Conservation (phyloP, 1,140 invertebrate species). For the Choristoneura fumiferana region DNA sequence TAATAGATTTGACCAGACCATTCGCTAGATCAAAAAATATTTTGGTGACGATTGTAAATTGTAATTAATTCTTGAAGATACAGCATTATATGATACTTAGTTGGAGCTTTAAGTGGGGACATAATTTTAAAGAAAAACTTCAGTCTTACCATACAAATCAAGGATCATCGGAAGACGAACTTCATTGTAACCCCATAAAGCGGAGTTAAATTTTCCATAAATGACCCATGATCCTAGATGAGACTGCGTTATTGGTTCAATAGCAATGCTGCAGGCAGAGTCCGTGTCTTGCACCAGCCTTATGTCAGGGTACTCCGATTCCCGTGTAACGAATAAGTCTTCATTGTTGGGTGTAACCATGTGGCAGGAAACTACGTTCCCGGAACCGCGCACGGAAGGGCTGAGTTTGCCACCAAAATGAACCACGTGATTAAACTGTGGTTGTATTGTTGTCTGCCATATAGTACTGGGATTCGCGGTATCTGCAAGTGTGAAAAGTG, state of each 20-base stretch:
- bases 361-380: constrained; percentile 24
- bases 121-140: not conserved
- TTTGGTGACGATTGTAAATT: too few species aligned
- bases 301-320: constrained; percentile 28
- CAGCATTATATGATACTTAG: too few species aligned
- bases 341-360: constrained; percentile 34
- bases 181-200: constrained; percentile 13
- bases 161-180: constrained; percentile 26
- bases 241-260: constrained; percentile 21
- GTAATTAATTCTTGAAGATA: too few species aligned
- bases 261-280: constrained; percentile 21
- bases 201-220: constrained; percentile 24
- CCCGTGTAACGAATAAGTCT: constrained; percentile 27
- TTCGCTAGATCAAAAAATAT: too few species aligned
- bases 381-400: constrained; percentile 13
- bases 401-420: constrained; percentile 21
- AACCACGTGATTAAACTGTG: constrained; percentile 22
- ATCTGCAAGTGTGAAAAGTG: not conserved
- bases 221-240: constrained; percentile 32
- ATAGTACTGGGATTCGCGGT: not conserved
- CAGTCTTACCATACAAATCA: constrained; percentile 32
- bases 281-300: not conserved
- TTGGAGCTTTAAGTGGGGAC: too few species aligned
- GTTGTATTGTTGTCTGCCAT: not conserved
- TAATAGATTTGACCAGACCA: too few species aligned